Evolutionary conservation across 2,113 vertebrate species (phyloP), one percentile per base, ranked within the genome.

Genomic region (Coracopsis vasa): DNA sequence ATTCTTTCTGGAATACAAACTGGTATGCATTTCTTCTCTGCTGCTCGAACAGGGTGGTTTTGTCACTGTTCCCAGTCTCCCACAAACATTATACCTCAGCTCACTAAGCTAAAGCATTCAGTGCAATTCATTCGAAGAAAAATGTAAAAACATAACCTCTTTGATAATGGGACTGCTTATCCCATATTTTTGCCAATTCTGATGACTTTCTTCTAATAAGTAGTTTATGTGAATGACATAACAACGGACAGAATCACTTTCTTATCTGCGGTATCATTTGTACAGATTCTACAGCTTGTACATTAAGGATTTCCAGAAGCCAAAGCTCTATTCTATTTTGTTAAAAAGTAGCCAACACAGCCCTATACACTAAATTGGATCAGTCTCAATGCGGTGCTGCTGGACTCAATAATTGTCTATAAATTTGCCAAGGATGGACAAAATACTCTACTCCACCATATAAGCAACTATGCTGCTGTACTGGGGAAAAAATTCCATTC

Each of bases 21-120:
- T 21, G 3, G 13, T 13, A 29, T 2, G 10, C 2, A 37, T 16
- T 73, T 60, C 5, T 37, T 41, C 58, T 54, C 28, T 79, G 16
- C 31, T 71, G 12, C 11, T 45, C 0, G 0, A 75, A n/a, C n/a
- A n/a, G 2, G 12, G 21, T 13, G 8, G 80, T 71, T 45, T 51
- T 39, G 16, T 58, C 0, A 1, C 8, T 60, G 23, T 6, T 8
- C 16, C 20, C 35, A 47, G 7, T 3, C 15, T 19, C 28, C 10
- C 1, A 2, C 20, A 73, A 56, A 75, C 16, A 24, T 3, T 33
- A 28, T 14, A 19, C 3, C 16, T 75, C 71, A 75, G 33, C 33
- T 87, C 25, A 8, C 3, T 31, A 50, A 12, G 18, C 54, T 1
- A 77, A 72, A 77, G 8, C 24, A 29, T 11, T 37, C 19, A 23